These are phyloP conservation scores for Phenganax stokvisi DNA, from an alignment of 92 coral and sea anemone genomes.

Conservation along the genomic window DNA sequence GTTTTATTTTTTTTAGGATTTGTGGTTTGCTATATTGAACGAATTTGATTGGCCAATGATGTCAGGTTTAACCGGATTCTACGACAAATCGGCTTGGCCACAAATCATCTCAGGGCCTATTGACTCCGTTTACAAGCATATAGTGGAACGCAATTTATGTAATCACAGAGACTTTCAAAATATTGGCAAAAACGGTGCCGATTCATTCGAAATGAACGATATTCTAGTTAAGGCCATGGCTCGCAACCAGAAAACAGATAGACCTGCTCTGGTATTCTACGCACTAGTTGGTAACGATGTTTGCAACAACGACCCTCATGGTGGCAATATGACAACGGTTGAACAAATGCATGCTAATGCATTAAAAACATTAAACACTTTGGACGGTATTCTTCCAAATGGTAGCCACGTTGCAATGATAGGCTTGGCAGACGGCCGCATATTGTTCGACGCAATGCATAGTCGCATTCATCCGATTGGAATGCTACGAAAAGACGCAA, in stretches of 20 bases:
- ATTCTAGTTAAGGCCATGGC: slow-evolving; percentile 61
- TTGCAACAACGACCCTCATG: slow-evolving; percentile 56
- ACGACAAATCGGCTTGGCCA: slow-evolving; percentile 48
- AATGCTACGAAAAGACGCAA: slow-evolving; percentile 70
- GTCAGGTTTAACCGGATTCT: slow-evolving; percentile 72
- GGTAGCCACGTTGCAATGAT: slow-evolving; percentile 80
- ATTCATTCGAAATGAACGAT: slow-evolving; percentile 77
- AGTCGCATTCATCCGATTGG: slow-evolving; percentile 92
- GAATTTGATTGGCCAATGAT: slow-evolving; percentile 97
- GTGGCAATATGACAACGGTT: slow-evolving; percentile 75
- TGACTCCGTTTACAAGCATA: slow-evolving; percentile 72
- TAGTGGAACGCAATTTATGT: slow-evolving; percentile 82
- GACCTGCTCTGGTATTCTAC: slow-evolving; percentile 86
- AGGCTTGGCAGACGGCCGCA: slow-evolving; percentile 76
- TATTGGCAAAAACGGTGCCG: slow-evolving; percentile 94
- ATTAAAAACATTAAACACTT: slow-evolving; percentile 58
- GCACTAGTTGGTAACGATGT: slow-evolving; percentile 88
- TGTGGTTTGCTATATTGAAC: slow-evolving; percentile 70
- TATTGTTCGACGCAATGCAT: slow-evolving; percentile 76
- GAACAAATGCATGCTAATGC: slow-evolving; percentile 75
- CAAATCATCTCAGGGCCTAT: slow-evolving; percentile 56
- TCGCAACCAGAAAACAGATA: slow-evolving; percentile 59
- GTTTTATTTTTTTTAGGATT: slow-evolving; percentile 3
- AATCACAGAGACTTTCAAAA: slow-evolving; percentile 97
- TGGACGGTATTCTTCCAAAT: slow-evolving; percentile 63